phyloP scores from a whole-genome alignment of 2,797 vertebrate species.

The Manis crassicaudata region DNA sequence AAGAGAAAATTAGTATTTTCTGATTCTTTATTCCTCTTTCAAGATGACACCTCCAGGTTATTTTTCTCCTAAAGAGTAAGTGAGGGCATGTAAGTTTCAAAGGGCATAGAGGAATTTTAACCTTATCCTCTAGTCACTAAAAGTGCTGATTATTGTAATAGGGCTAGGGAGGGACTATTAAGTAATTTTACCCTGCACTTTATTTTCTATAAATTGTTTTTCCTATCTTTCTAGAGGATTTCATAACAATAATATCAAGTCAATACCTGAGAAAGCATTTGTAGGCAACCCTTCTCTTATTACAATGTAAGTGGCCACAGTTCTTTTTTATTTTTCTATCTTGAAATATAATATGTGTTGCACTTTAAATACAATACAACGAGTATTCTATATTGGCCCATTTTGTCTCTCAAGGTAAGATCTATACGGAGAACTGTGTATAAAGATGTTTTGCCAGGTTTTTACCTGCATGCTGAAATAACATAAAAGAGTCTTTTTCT shows the following conservation, averaged over 20 bases:
- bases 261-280: constrained; percentile 95
- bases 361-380: not conserved
- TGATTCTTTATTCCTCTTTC: constrained; percentile 28
- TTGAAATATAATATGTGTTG: not conserved
- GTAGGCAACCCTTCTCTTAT: constrained; percentile 93
- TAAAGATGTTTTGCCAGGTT: not conserved
- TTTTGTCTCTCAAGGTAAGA: not conserved
- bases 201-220: constrained; percentile 38
- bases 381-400: not conserved
- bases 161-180: not conserved
- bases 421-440: not conserved
- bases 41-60: not conserved
- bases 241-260: constrained; percentile 96
- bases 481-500: not conserved
- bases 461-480: not conserved
- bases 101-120: not conserved
- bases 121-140: not conserved
- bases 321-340: constrained; percentile 35
- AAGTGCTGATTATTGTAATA: not conserved
- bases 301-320: constrained; percentile 91
- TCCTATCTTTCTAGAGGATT: constrained; percentile 90
- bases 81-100: not conserved
- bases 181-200: not conserved
- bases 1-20: constrained; percentile 5
- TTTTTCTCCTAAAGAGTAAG: constrained; percentile 17